Base-by-base conservation (phyloP, 53 echinoderm and acorn worm species). In the Mesocentrotus franciscanus region DNA sequence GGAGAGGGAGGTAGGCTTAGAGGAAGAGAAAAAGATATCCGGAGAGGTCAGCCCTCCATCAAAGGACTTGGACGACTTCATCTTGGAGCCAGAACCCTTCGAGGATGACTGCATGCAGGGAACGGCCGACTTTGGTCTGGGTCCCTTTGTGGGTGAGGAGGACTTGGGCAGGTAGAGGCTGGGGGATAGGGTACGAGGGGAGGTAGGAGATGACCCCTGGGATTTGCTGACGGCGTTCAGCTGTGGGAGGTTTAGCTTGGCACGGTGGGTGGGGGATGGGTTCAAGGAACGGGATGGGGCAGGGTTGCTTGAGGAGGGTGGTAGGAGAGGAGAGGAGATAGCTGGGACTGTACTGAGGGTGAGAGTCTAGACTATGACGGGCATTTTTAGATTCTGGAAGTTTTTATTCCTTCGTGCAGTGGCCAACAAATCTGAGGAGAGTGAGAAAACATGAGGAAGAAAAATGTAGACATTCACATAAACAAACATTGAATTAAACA, bases 341-440 rank as follows among this genome's bases (percentile, higher is more conserved):
- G 58, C 10, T 16, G n/a, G 84, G 94, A 60, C 62, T 56, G 94
- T 94, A 81, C 79, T 79, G 57, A 94, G 61, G 42, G 85, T 85
- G 35, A 94, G 95, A 58, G 95, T 94, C 95, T 85, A 94, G 26
- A 68, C 95, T 94, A 85, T 68, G 95, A 62, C 95, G 95, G 56
- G 87, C 85, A 87, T 94, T 60, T 94, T 94, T 11, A 93, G 61
- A 71, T 85, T 94, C 68, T 94, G 95, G 62, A 87, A 72, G 87
- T 29, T 36, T 94, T 71, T 94, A 85, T 66, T 94, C 72, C 87
- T 85, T 85, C 68, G 87, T 94, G 95, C 87, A 85, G 85, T 26
- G 66, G 95, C 85, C 95, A 94, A 94, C 87, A 94, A 94, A 94
- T 94, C 95, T 94, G 66, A 93, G 93, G 81, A 62, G 60, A 85